A percentile compares a stretch with the other conserved stretches of the same genome.
Conservation (phyloP, 2,888 invertebrate genomes). For the Halictus ligatus region DNA sequence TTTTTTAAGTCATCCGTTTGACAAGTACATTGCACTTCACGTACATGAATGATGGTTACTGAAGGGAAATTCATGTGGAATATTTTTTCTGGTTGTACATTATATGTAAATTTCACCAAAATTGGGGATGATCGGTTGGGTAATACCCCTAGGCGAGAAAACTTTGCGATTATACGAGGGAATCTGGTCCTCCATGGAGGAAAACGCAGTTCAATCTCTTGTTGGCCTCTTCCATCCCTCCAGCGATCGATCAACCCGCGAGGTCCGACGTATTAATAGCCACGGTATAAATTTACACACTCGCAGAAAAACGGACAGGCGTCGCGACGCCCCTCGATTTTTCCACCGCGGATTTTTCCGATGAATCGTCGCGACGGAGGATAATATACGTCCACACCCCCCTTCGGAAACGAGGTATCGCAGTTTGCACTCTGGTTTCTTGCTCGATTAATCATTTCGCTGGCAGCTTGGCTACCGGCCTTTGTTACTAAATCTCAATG, state of each 20-base stretch:
- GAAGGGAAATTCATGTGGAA: background rate
- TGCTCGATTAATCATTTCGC: background rate
- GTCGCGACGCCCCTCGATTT: constrained; percentile 35
- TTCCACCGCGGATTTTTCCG: background rate
- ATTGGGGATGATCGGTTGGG: background rate
- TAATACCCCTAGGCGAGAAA: background rate
- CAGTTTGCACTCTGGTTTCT: background rate
- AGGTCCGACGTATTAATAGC: constrained; percentile 68
- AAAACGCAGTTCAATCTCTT: constrained; percentile 72
- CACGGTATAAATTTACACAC: constrained; percentile 62
- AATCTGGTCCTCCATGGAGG: constrained; percentile 55
- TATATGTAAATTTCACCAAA: background rate
- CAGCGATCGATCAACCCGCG: constrained; percentile 68
- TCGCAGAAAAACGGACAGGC: constrained; percentile 44
- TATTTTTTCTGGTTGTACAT: background rate
- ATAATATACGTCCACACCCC: background rate
- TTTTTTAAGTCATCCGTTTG: background rate
- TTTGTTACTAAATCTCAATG: background rate
- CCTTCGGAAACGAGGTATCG: background rate
- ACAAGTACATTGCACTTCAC: background rate
- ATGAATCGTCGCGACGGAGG: background rate
- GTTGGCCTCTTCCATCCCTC: constrained; percentile 57
- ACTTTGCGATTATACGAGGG: constrained; percentile 50
- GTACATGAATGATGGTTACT: background rate
- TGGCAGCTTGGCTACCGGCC: background rate